phyloP scores from a whole-genome alignment of 2,888 invertebrate species.

The Hemistola chrysoprasaria region DNA sequence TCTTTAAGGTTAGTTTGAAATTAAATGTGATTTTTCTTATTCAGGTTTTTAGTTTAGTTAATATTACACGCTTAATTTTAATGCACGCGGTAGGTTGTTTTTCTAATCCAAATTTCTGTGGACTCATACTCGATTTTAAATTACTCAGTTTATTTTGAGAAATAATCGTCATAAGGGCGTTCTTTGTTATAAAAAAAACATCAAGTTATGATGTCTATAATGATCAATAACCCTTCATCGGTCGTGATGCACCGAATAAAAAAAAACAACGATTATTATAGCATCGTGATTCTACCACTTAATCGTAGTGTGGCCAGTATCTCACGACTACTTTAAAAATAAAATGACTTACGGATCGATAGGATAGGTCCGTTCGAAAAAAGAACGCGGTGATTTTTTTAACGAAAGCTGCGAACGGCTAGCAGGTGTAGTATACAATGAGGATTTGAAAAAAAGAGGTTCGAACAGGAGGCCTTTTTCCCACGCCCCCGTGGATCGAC shows the following conservation, averaged over 20 bases:
- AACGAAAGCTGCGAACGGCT: slow-evolving; percentile 78
- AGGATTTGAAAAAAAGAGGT: slow-evolving; percentile 75
- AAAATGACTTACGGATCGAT: slow-evolving; percentile 34
- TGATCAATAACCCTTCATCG: slow-evolving; percentile 73
- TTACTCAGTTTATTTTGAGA: slow-evolving; percentile 48
- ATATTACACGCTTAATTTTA: slow-evolving; percentile 51
- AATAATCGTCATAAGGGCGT: slow-evolving; percentile 54
- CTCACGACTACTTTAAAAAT: slow-evolving; percentile 79
- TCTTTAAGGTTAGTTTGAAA: slow-evolving; percentile 63
- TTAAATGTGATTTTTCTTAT: slow-evolving; percentile 45
- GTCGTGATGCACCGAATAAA: slow-evolving; percentile 54
- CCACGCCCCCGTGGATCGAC: slow-evolving; percentile 68
- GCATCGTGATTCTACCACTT: slow-evolving; percentile 76
- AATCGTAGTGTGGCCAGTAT: slow-evolving; percentile 72
- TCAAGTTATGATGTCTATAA: slow-evolving; percentile 67
- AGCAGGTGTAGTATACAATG: slow-evolving; percentile 80
- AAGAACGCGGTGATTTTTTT: slow-evolving; percentile 71
- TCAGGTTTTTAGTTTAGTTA: slow-evolving; percentile 18
- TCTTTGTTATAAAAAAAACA: slow-evolving; percentile 54
- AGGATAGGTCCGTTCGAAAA: slow-evolving; percentile 58
- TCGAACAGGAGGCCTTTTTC: slow-evolving; percentile 79
- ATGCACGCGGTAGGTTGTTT: slow-evolving; percentile 66
- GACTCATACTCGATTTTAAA: slow-evolving; percentile 33
- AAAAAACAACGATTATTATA: slow-evolving; percentile 63
- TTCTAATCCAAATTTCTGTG: slow-evolving; percentile 36